These are phyloP conservation scores for Sesia bembeciformis DNA, from an alignment of 2,888 invertebrate genomes.

Conservation along the genomic window DNA sequence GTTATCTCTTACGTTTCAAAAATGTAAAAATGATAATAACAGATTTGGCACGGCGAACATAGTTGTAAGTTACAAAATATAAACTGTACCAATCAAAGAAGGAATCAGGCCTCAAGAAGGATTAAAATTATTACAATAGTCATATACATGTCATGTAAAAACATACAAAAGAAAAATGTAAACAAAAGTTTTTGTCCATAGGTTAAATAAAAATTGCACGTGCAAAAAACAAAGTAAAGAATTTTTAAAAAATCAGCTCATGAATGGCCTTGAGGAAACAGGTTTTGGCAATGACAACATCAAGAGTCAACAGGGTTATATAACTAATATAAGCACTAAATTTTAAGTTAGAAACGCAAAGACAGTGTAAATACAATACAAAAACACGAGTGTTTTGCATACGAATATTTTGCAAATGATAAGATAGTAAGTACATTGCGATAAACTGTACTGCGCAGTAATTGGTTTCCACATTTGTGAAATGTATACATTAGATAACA, in stretches of 20 bases:
- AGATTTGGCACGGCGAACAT: too few species aligned
- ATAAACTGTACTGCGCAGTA: conserved; percentile 25
- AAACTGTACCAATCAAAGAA: too few species aligned
- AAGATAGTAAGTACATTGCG: conserved; percentile 17
- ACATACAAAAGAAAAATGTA: too few species aligned
- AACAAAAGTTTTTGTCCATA: too few species aligned
- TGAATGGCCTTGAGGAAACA: neutral
- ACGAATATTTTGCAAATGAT: conserved; percentile 10
- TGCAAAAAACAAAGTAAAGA: too few species aligned
- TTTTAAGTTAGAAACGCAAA: neutral
- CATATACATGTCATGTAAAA: too few species aligned
- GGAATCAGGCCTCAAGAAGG: too few species aligned
- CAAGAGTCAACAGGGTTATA: neutral
- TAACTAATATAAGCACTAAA: neutral
- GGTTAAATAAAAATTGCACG: too few species aligned
- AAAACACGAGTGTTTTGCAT: neutral
- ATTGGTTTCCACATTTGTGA: conserved; percentile 14
- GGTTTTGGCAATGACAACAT: neutral
- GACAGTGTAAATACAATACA: neutral
- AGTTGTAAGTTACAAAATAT: too few species aligned
- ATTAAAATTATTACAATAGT: too few species aligned
- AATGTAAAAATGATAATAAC: too few species aligned
- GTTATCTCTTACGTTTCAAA: too few species aligned
- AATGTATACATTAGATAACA: conserved; percentile 13
- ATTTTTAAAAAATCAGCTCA: neutral